phyloP scores from a whole-genome alignment of 37 sponge, comb jelly and placozoan species.

The Ianthella basta region DNA sequence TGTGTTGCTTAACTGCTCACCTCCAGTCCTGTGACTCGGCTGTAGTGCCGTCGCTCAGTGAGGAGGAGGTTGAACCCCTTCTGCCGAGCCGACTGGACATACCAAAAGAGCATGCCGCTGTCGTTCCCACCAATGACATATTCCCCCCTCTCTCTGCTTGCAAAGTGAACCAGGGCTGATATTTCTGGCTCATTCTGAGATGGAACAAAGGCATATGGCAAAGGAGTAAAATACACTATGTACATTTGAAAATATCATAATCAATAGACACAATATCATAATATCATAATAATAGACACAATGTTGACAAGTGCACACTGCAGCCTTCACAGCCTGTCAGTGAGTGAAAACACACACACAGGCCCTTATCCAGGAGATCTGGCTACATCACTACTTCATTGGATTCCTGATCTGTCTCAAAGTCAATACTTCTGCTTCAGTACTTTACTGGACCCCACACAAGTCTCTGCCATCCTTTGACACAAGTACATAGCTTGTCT shows the following conservation, averaged over 20 bases:
- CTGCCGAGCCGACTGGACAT: conserved; percentile 60
- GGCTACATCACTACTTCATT: too few species aligned
- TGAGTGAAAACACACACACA: neutral
- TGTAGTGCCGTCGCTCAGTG: conserved; percentile 29
- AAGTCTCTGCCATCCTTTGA: too few species aligned
- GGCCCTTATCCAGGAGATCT: too few species aligned
- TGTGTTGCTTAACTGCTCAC: neutral
- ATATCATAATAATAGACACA: neutral
- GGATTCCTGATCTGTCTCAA: too few species aligned
- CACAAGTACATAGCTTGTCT: too few species aligned
- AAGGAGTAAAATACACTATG: too few species aligned
- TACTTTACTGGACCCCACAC: too few species aligned
- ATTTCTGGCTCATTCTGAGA: conserved; percentile 20
- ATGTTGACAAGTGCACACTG: neutral
- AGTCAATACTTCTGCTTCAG: too few species aligned
- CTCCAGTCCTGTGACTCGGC: conserved; percentile 24
- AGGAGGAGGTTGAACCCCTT: conserved; percentile 64
- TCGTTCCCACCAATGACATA: conserved; percentile 59
- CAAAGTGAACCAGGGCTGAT: conserved; percentile 10
- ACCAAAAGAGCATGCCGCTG: conserved; percentile 63
- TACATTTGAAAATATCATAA: too few species aligned
- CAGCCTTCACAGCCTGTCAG: neutral
- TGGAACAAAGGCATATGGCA: too few species aligned
- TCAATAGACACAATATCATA: neutral
- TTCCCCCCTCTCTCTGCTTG: conserved; percentile 12